Base-by-base conservation (phyloP, 2,888 invertebrate genomes). In the Dynastes grantii region DNA sequence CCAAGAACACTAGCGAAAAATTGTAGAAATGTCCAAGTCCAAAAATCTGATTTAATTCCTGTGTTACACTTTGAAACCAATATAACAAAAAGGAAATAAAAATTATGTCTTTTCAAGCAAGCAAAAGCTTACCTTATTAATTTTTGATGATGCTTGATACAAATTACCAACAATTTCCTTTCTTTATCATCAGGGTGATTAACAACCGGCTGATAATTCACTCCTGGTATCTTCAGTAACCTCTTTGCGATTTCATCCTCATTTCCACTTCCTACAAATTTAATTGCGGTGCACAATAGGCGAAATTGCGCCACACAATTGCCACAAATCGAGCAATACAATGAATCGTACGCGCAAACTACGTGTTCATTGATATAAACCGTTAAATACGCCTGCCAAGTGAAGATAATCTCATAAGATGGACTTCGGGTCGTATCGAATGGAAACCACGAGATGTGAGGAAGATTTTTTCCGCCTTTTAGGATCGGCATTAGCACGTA, bases 141-240 rank as follows among this genome's bases (percentile, higher is more conserved):
- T 73, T 81, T 80, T 55, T 81, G 70, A 80, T 83, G 83, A 65
- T 82, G 83, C 13, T 65, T 67, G 53, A 83, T 78, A 61, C 81
- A 80, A 29, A 81, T 79, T 1, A 73, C 63, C 22, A 82, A 58
- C 49, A 82, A 71, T 40, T 9, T 76, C 40, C 40, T 49, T 63
- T 70, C 78, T 9, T 76, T 40, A 8, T 27, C 73, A 49, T 78
- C 65, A 8, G 49, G 51, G 8, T 37, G 49, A 40, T 6, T 51
- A 16, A 49, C 4, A 2, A 16, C 45, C 29, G 13, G 13, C 53
- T 22, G 49, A 64, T 70, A 65, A 49, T 16, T 53, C 3, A 76
- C 76, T 29, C 80, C 80, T 3, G 76, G 64, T n/a, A 80, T 73
- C n/a, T 65, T 11, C 2, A n/a, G 22, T 27, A 81, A 55, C 6